phyloP scores from a whole-genome alignment of 2,113 vertebrate species.

The Crocuta crocuta region DNA sequence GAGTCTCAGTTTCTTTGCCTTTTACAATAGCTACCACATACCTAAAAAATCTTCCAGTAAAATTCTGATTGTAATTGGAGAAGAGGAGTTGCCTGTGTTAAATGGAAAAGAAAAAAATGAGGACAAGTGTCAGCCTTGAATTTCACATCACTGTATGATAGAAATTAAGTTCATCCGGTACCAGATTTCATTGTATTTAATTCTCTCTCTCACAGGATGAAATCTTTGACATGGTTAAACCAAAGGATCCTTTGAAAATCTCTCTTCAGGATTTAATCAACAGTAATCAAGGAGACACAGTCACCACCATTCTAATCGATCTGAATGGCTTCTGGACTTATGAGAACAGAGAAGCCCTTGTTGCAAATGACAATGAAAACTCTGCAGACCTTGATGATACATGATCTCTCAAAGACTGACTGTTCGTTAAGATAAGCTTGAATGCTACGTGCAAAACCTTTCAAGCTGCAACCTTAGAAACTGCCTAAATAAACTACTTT shows the following conservation, averaged over 20 bases:
- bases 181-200: constrained; percentile 54
- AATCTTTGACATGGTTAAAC: constrained; percentile 99
- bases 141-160: not conserved
- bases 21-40: not conserved
- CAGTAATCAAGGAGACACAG: constrained; percentile 98
- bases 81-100: constrained; percentile 18
- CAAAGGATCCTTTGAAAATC: constrained; percentile 96
- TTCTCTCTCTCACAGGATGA: constrained; percentile 91
- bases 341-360: constrained; percentile 97
- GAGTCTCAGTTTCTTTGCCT: not conserved
- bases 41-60: constrained; percentile 28
- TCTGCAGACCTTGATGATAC: constrained; percentile 92
- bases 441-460: constrained; percentile 30
- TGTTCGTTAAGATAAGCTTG: constrained; percentile 45
- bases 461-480: constrained; percentile 67
- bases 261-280: constrained; percentile 98
- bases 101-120: constrained; percentile 40
- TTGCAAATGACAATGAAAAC: constrained; percentile 93
- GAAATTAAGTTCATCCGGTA: constrained; percentile 10
- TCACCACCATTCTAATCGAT: constrained; percentile 97
- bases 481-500: constrained; percentile 65
- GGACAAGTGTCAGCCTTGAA: not conserved
- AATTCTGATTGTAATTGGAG: not conserved
- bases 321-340: constrained; percentile 99
- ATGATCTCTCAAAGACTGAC: constrained; percentile 82